Conservation (phyloP, 2,113 vertebrate genomes). For the Mus musculus region DNA sequence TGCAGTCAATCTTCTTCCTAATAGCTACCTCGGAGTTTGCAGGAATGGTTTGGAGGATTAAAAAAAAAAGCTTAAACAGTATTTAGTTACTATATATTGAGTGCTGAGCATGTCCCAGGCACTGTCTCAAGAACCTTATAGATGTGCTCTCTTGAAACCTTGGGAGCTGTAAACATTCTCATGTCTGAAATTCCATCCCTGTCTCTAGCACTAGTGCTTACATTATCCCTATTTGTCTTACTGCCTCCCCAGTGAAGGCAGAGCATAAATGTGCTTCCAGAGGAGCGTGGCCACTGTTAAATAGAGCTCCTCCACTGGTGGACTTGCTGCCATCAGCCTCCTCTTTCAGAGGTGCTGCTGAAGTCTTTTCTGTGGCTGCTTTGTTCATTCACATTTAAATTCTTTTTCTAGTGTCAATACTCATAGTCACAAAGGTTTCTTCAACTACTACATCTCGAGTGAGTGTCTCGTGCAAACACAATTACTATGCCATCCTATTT, state of each 20-base stretch:
- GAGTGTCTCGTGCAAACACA: constrained; percentile 72
- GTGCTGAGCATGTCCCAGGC: not conserved
- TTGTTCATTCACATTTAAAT: constrained; percentile 70
- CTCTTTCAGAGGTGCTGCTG: constrained; percentile 22
- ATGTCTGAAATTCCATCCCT: not conserved
- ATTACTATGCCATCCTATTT: constrained; percentile 77
- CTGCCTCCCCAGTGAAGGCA: not conserved
- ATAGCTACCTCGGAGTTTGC: not conserved
- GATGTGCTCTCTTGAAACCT: not conserved
- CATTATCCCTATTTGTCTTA: not conserved
- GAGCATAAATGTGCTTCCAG: not conserved
- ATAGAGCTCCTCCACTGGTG: not conserved
- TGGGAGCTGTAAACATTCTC: not conserved
- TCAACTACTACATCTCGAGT: constrained; percentile 58
- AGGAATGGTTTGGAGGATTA: not conserved
- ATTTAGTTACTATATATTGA: constrained; percentile 12
- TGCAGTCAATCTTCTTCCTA: constrained; percentile 12
- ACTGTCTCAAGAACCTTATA: not conserved
- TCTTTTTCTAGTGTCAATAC: constrained; percentile 59
- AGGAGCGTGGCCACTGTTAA: constrained; percentile 31
- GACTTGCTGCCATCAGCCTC: constrained; percentile 32
- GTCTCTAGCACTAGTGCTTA: not conserved
- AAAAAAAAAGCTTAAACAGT: not conserved
- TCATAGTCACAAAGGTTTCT: constrained; percentile 67
- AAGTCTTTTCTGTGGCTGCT: constrained; percentile 66